These are phyloP conservation scores for Propithecus perrieri DNA, from an alignment of 2,797 vertebrate species.

Conservation along the genomic window DNA sequence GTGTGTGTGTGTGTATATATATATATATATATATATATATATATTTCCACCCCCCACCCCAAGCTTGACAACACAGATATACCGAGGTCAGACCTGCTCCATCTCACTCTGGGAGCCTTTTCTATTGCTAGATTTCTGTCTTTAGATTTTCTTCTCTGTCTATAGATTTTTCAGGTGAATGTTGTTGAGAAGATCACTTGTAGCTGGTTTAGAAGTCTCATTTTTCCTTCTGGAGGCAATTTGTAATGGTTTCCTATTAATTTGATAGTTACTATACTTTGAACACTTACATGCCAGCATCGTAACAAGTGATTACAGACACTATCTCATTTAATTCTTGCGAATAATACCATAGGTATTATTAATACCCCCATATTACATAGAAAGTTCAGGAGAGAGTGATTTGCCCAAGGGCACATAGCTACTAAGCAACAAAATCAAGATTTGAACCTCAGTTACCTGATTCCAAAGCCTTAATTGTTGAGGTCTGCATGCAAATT, in stretches of 20 bases:
- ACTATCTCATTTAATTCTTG: background rate
- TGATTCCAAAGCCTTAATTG: background rate
- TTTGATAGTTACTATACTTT: background rate
- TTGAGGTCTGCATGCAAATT: background rate
- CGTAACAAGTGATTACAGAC: background rate
- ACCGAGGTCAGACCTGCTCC: background rate
- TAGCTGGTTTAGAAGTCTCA: background rate
- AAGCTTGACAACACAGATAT: background rate
- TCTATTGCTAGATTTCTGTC: background rate
- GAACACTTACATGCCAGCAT: background rate
- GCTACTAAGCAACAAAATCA: background rate
- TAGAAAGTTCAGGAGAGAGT: background rate
- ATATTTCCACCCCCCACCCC: no score
- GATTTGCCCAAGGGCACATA: background rate
- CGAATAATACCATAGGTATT: background rate
- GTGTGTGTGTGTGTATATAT: background rate
- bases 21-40: background rate
- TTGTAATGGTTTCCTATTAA: background rate
- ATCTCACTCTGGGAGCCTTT: background rate
- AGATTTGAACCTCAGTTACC: background rate
- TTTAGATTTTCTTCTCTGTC: background rate
- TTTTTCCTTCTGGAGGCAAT: constrained; percentile 25
- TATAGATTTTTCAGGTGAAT: background rate
- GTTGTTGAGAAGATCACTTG: constrained; percentile 12
- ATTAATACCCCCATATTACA: background rate